Base-by-base conservation (phyloP, 2,888 invertebrate genomes). In the Lochmaea capreae region DNA sequence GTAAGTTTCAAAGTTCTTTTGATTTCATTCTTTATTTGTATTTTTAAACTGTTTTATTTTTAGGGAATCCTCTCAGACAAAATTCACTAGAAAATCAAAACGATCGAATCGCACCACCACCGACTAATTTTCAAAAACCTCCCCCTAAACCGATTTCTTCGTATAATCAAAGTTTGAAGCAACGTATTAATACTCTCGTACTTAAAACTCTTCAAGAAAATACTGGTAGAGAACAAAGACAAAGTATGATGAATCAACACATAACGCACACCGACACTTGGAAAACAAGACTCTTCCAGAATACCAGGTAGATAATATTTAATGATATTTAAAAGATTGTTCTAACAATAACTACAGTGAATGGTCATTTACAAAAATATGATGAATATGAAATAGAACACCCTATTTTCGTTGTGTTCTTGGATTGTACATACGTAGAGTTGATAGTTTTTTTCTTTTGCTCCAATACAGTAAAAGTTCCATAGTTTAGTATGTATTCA, bases 161-260 rank as follows among this genome's bases (percentile, higher is more conserved):
- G 82, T 90, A 90, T 75, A 94, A 94, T 84, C 95, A 95, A 88
- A 93, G 93, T 11, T 88, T 97, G 11, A 97, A 96, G 85, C 96
- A 97, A 84, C 90, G 97, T 82, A 94, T 97, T 75, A 96, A 96
- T 87, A 94, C 91, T 73, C 91, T 97, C 83, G 94, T 97, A 1
- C 93, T 96, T 85, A 95, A 95, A 85, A 96, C 96, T 67, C 88
- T 97, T 76, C 96, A 96, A 61, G 96, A 97, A 84, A 97, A 97
- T 85, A 94, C 91, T 0, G 92, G 91, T 46, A 88, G 89, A 67
- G 92, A 92, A 83, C 87, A 92, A 83, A 87, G 89, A 14, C 89
- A 86, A 67, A 83, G 79, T 46, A 79, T 87, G 76, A 78, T 86
- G 65, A 87, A 84, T 72, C 86, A 86, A 69, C 82, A 83, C n/a